Evolutionary conservation across 2,113 vertebrate species (phyloP), one percentile per base, ranked within the genome.

Genomic region (Equus przewalskii): DNA sequence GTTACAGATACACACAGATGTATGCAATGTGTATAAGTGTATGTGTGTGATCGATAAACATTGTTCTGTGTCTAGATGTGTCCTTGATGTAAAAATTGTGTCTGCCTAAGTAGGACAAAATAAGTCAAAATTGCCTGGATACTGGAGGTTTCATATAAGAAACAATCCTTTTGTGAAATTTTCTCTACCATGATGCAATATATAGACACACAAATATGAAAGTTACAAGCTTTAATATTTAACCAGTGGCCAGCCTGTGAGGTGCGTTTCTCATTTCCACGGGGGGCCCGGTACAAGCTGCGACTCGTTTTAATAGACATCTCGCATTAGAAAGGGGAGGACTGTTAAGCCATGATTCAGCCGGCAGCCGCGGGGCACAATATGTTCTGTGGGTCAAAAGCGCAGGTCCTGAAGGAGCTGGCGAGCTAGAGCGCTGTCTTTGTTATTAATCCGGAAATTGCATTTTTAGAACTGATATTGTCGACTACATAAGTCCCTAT

Each of bases 371-470:
- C 98, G 78, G 99, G 99, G 99, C 99, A 98, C 99, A 99, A 99
- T 99, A 99, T 99, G 99, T 98, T 98, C 98, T 94, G 98, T 97
- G 98, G 99, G 99, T 99, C 99, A 98, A 98, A 98, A 98, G 98
- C 98, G 21, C 98, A 98, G 90, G 28, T 98, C 99, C 98, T 99
- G 97, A 92, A 99, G 99, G 99, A 98, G 97, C 98, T 73, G 76
- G 98, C 75, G 97, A 98, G 98, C 98, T 97, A 96, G 97, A 98
- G 98, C 98, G 98, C 98, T 81, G 92, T 98, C 98, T 98, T 98
- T 97, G 99, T 99, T 99, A 99, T 99, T 99, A 99, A 99, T 99
- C 99, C 98, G 98, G 98, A 99, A 99, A 99, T 99, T 99, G 99
- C 99, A 98, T 99, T 99, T 99, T 99, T 98, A 98, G 99, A 99